phyloP scores from a whole-genome alignment of 2,888 invertebrate species.

The Epistrophella euchroma region DNA sequence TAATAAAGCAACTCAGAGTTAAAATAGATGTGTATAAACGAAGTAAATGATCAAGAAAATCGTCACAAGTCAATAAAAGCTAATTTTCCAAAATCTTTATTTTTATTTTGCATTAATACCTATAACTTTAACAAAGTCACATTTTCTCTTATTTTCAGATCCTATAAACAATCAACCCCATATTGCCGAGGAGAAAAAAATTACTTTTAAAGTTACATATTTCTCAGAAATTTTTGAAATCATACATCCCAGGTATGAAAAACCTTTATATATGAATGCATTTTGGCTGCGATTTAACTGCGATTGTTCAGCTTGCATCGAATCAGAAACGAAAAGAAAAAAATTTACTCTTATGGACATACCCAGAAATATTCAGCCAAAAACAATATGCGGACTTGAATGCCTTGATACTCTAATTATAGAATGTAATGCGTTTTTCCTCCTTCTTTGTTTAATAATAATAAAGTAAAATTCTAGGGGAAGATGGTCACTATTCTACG shows the following conservation, averaged over 20 bases:
- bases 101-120: too few relatives aligned
- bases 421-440: neutral
- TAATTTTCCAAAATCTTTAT: too few relatives aligned
- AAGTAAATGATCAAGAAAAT: too few relatives aligned
- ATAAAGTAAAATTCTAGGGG: slow-evolving; percentile 83
- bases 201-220: neutral
- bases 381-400: slow-evolving; percentile 30
- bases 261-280: slow-evolving; percentile 20
- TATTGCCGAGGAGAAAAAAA: neutral
- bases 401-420: neutral
- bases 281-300: slow-evolving; percentile 79
- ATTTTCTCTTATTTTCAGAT: neutral
- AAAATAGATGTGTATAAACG: too few relatives aligned
- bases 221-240: neutral
- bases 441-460: neutral
- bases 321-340: slow-evolving; percentile 85
- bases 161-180: neutral
- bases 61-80: too few relatives aligned
- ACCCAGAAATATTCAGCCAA: slow-evolving; percentile 82
- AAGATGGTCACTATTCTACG: slow-evolving; percentile 84
- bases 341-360: slow-evolving; percentile 83
- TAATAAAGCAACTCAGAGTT: too few relatives aligned
- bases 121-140: too few relatives aligned
- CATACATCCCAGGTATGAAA: neutral
- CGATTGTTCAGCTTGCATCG: slow-evolving; percentile 84